phyloP scores from a whole-genome alignment of 1,140 invertebrate species.

The Aphis gossypii region DNA sequence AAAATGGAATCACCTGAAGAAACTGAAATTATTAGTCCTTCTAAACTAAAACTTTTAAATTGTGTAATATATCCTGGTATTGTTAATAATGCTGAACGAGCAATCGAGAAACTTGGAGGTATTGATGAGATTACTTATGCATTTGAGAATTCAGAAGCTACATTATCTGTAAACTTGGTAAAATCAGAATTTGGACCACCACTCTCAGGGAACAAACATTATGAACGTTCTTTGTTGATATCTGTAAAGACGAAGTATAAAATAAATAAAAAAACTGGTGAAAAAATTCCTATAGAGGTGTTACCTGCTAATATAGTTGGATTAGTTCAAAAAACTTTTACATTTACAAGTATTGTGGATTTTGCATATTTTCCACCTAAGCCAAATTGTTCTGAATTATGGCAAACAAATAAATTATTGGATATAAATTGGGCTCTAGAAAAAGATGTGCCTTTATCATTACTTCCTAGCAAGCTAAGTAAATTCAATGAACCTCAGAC shows the following conservation, averaged over 20 bases:
- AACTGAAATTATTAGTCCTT: background rate
- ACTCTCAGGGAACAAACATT: conserved; percentile 19
- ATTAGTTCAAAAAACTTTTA: conserved; percentile 42
- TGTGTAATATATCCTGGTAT: conserved; percentile 50
- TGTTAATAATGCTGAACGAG: conserved; percentile 48
- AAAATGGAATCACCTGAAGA: conserved; percentile 30
- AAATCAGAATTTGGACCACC: conserved; percentile 52
- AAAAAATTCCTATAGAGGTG: conserved; percentile 26
- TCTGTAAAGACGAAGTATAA: conserved; percentile 50
- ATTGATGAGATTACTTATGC: conserved; percentile 47
- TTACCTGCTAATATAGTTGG: conserved; percentile 30
- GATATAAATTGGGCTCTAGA: conserved; percentile 51
- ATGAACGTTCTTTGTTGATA: conserved; percentile 21
- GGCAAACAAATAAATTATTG: conserved; percentile 22
- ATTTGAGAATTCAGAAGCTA: conserved; percentile 32
- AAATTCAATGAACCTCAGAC: conserved; percentile 50
- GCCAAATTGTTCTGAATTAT: conserved; percentile 46
- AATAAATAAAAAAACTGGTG: conserved; percentile 48
- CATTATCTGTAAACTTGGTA: conserved; percentile 38
- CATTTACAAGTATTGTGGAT: conserved; percentile 43
- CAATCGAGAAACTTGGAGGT: conserved; percentile 45
- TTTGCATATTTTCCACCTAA: conserved; percentile 32
- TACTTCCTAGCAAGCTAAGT: conserved; percentile 38
- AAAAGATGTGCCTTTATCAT: conserved; percentile 23
- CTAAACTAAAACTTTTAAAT: conserved; percentile 28